Conservation (phyloP, 2,113 vertebrate genomes). For the Datnioides undecimradiatus region DNA sequence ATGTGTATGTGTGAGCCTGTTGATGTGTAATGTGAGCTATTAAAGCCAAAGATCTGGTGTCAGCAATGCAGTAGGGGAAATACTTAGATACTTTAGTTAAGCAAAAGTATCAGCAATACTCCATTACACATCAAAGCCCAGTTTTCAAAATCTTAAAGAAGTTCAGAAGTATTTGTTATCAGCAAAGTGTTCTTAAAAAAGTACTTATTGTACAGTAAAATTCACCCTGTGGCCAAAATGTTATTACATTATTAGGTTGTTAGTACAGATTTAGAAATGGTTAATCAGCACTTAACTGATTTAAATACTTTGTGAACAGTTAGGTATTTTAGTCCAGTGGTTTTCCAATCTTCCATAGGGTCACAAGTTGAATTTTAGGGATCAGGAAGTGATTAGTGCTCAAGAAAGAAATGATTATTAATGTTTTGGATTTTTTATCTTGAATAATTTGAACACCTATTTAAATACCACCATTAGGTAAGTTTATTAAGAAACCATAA, state of each 20-base stretch:
- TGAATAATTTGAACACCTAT: background rate
- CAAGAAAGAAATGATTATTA: too few relatives aligned
- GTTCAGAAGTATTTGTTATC: background rate
- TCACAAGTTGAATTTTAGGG: background rate
- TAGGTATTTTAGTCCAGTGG: background rate
- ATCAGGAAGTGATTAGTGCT: background rate
- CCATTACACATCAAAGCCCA: background rate
- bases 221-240: too few relatives aligned
- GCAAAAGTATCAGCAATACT: background rate
- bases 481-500: background rate
- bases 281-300: background rate
- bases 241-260: background rate
- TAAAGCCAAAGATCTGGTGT: slow-evolving; percentile 49
- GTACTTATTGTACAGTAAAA: background rate
- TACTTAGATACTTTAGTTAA: background rate
- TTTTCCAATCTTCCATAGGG: background rate
- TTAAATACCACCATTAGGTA: background rate
- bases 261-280: background rate
- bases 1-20: slow-evolving; percentile 36
- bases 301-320: background rate
- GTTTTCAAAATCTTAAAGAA: background rate
- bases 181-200: background rate
- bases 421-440: background rate
- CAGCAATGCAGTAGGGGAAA: slow-evolving; percentile 12
- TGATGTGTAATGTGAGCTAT: slow-evolving; percentile 42